phyloP scores from a whole-genome alignment of 2,113 vertebrate genomes.

The Perca fluviatilis region DNA sequence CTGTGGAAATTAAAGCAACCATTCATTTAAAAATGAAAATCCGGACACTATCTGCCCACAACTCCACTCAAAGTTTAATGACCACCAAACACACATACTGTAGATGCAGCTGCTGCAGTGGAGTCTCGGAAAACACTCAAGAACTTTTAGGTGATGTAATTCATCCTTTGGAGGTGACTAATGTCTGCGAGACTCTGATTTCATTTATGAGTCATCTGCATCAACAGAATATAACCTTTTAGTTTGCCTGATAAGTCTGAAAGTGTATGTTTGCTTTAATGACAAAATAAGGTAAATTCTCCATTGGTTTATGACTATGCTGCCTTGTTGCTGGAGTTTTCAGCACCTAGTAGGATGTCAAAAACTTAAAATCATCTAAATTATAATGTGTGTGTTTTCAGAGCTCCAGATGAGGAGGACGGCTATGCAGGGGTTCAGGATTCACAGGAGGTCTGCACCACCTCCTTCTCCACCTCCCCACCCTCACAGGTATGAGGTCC shows the following conservation, averaged over 20 bases:
- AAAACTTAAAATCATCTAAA: neutral
- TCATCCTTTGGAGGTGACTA: neutral
- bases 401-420: conserved; percentile 89
- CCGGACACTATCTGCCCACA: no score
- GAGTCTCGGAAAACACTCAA: neutral
- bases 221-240: neutral
- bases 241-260: neutral
- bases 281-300: neutral
- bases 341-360: neutral
- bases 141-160: neutral
- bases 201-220: neutral
- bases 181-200: neutral
- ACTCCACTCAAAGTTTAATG: neutral
- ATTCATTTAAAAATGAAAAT: neutral
- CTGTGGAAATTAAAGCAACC: neutral
- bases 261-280: neutral
- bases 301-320: neutral
- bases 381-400: conserved; percentile 40
- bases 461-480: conserved; percentile 98
- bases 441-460: conserved; percentile 97
- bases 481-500: conserved; percentile 91
- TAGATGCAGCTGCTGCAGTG: neutral
- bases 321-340: neutral
- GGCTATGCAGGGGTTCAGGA: conserved; percentile 92
- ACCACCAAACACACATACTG: neutral